Conservation (phyloP, 2,113 vertebrate species). For the Hydrochoerus hydrochaeris region DNA sequence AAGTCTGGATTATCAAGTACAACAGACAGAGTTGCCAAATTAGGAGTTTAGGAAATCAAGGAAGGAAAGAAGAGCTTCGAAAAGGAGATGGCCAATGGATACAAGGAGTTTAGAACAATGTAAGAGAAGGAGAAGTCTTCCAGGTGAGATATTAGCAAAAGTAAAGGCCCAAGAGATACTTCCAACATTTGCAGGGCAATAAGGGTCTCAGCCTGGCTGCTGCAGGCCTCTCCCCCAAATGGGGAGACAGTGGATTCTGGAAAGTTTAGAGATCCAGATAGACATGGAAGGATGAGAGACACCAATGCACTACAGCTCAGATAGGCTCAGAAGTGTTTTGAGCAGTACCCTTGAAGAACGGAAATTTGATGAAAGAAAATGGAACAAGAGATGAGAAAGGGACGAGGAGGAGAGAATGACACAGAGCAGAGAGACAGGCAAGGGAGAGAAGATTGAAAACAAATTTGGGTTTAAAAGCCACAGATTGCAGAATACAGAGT, state of each 20-base stretch:
- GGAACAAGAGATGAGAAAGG: background rate
- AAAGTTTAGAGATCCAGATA: background rate
- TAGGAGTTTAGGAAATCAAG: slow-evolving; percentile 17
- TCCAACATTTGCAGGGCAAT: background rate
- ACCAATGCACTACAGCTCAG: background rate
- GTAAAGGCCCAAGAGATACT: background rate
- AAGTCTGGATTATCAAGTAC: slow-evolving; percentile 35
- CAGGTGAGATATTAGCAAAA: background rate
- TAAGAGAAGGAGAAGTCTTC: background rate
- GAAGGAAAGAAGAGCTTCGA: slow-evolving; percentile 1
- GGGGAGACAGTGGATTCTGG: background rate
- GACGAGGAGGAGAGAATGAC: background rate
- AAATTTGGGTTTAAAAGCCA: background rate
- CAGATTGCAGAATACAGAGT: background rate
- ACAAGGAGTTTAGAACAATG: background rate
- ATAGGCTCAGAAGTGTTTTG: background rate
- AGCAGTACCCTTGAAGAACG: background rate
- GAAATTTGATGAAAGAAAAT: background rate
- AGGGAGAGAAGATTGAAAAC: background rate
- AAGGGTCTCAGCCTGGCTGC: background rate
- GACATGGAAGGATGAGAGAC: background rate
- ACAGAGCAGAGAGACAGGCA: background rate
- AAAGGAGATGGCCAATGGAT: background rate
- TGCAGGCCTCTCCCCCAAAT: background rate
- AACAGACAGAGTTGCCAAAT: slow-evolving; percentile 10